Percentiles rank a stretch among this genome's conserved stretches.
phyloP scores from a whole-genome alignment of 2,113 vertebrate genomes.

The Sula dactylatra region DNA sequence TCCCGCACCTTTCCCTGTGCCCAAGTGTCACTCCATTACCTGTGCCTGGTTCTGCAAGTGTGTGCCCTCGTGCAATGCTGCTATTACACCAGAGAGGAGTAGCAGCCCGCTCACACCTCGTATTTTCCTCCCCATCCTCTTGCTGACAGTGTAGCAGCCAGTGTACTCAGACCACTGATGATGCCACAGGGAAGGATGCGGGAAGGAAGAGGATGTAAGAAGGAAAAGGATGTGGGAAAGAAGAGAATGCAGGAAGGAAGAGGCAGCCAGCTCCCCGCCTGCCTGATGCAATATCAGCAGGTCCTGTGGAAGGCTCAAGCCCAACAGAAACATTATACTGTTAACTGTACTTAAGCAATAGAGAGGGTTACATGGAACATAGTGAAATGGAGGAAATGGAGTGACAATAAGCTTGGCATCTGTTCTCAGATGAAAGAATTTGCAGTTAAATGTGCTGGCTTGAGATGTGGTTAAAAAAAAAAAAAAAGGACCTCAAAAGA shows the following conservation, averaged over 20 bases:
- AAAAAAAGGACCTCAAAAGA: too few species aligned
- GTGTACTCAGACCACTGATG: background rate
- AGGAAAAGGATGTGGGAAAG: background rate
- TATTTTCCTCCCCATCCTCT: background rate
- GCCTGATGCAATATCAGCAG: background rate
- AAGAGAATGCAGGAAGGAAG: background rate
- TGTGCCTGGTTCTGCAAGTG: accelerated
- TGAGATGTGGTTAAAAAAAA: background rate
- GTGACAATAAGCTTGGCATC: background rate
- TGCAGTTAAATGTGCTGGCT: accelerated
- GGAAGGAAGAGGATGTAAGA: too few species aligned
- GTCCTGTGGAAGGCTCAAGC: background rate
- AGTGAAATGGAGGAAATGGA: accelerated
- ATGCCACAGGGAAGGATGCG: too few species aligned
- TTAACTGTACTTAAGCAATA: too few species aligned
- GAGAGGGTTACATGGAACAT: accelerated
- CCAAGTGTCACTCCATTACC: background rate
- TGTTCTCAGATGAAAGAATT: accelerated
- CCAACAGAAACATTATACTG: background rate
- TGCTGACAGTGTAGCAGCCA: background rate
- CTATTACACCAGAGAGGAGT: background rate
- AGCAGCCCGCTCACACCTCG: background rate
- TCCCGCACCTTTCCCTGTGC: background rate
- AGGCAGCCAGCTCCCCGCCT: background rate
- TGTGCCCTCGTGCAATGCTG: accelerated